A percentile compares a stretch with the other conserved stretches of the same genome.
phyloP scores from a whole-genome alignment of 2,888 invertebrate genomes.

The Vanessa cardui region DNA sequence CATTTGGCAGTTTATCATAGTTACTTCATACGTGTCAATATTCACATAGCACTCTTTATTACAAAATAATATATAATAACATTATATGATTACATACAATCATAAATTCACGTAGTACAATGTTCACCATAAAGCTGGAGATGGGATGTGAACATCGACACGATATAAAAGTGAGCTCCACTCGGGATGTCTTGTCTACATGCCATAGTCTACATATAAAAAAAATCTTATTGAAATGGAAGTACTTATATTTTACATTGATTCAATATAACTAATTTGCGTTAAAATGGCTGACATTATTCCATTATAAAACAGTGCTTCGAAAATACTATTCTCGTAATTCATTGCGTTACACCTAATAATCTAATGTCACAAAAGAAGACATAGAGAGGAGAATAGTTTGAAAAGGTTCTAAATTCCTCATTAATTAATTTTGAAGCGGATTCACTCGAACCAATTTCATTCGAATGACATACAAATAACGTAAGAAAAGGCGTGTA shows the following conservation, averaged over 20 bases:
- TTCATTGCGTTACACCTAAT: constrained; percentile 52
- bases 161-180: constrained; percentile 62
- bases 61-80: constrained; percentile 48
- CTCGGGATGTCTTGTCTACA: constrained; percentile 59
- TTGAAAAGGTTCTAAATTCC: constrained; percentile 54
- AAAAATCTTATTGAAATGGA: constrained; percentile 80
- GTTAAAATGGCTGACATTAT: constrained; percentile 78
- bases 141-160: constrained; percentile 71
- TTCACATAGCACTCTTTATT: constrained; percentile 67
- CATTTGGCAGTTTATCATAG: constrained; percentile 80
- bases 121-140: constrained; percentile 48
- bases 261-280: constrained; percentile 73
- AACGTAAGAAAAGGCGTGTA: constrained; percentile 63
- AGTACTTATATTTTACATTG: constrained; percentile 77
- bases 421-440: constrained; percentile 20
- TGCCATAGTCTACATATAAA: constrained; percentile 76
- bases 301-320: constrained; percentile 66
- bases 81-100: constrained; percentile 37
- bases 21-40: constrained; percentile 67
- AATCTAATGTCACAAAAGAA: constrained; percentile 73
- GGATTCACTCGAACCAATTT: constrained; percentile 3
- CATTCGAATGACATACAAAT: constrained; percentile 52
- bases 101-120: constrained; percentile 45
- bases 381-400: constrained; percentile 65
- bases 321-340: constrained; percentile 67